Base-by-base conservation (phyloP, 2,113 vertebrate genomes). In the Osmerus eperlanus region DNA sequence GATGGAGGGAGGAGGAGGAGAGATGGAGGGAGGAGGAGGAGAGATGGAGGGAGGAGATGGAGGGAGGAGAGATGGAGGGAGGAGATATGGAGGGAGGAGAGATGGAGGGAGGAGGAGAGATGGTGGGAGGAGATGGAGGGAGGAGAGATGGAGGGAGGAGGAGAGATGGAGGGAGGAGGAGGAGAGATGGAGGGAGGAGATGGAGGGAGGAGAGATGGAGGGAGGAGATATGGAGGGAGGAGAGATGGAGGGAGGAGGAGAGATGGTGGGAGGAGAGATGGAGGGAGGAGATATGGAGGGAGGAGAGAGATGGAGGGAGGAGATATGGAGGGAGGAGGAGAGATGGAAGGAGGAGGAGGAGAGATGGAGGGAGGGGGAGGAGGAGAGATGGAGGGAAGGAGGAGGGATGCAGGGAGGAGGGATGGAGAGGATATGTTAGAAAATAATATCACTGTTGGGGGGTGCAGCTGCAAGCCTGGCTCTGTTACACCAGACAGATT, bases 261-360 rank as follows among this genome's bases (percentile, higher is more conserved):
- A 19, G 14, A 3, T 1, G 18, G 2, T 54, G 52, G 23, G 23
- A 14, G 55, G 19, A 4, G 7, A 67, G 13, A 52, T 13, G 36
- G 11, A 67, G n/a, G 16, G 6, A 18, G 32, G 32, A 32, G 32
- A 6, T 3, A 6, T 4, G 32, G 32, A 32, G 32, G 23, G 32
- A 70, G 41, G 3, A 53, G 63, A 75, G 12, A 75, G 23, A 23
- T 23, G 18, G 4, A 84, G 7, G 51, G 65, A 21, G 21, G 21
- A 21, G 21, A 21, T n/a, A n/a, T n/a, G 21, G 21, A 83, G 84
- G 83, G 74, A 0, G 68, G 65, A 82, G 69, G 80, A 2, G 78
- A 81, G 84, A 23, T 21, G 69, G 14, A 23, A 1, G 28, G 23
- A 55, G 51, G 32, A 6, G 6, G 32, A 32, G 32, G 32, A 32